phyloP scores from a whole-genome alignment of 2,888 invertebrate species.

The Melolontha melolontha region DNA sequence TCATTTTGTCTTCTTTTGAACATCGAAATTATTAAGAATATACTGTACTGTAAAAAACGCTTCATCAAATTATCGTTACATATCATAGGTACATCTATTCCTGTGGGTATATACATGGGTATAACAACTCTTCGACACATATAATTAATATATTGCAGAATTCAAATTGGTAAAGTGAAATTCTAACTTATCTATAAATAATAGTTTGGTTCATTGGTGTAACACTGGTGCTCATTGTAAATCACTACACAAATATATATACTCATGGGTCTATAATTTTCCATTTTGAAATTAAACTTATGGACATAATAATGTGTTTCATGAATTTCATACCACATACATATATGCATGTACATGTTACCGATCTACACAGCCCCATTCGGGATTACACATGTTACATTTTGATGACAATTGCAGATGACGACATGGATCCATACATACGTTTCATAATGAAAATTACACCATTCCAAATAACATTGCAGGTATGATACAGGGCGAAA shows the following conservation, averaged over 20 bases:
- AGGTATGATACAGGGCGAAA: no score
- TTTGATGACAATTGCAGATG: no score
- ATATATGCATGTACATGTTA: conserved; percentile 1
- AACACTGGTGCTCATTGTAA: background rate
- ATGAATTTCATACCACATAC: background rate
- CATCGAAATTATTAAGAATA: no score
- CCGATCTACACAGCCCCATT: no score
- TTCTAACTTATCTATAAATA: conserved; percentile 7
- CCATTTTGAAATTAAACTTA: conserved; percentile 5
- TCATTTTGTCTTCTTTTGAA: no score
- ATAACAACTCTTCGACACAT: no score
- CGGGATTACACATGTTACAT: background rate
- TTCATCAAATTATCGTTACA: background rate
- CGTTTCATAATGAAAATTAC: no score
- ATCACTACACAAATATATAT: background rate
- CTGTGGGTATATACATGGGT: background rate
- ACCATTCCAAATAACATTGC: no score
- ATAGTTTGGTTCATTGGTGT: background rate
- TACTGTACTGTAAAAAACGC: no score
- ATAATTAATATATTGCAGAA: conserved; percentile 21
- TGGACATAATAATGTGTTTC: conserved; percentile 2
- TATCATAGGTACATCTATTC: background rate
- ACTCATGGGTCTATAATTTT: conserved; percentile 17
- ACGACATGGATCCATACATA: no score
- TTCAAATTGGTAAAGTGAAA: background rate